Evolutionary conservation across 2,888 invertebrate species (phyloP).

Genomic region (Criorhina ranunculi): DNA sequence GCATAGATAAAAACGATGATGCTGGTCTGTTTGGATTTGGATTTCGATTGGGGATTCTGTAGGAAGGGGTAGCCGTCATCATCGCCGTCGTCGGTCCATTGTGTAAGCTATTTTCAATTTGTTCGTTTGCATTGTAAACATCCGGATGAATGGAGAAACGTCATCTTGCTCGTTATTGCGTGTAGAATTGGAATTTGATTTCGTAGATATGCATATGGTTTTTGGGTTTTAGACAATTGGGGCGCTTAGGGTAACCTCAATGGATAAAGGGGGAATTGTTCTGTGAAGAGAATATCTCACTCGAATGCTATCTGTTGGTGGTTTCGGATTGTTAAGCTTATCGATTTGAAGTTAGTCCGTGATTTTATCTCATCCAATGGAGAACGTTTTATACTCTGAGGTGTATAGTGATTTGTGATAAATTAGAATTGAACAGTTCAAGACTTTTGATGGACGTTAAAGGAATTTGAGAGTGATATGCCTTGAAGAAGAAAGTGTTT

Average conservation of each 20-base stretch:
- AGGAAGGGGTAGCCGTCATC: conserved; percentile 22
- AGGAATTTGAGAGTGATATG: too few relatives aligned
- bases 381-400: conserved; percentile 39
- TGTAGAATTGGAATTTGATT: conserved; percentile 50
- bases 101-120: conserved; percentile 65
- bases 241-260: conserved; percentile 35
- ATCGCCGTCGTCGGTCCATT: conserved; percentile 27
- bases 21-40: conserved; percentile 52
- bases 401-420: conserved; percentile 1
- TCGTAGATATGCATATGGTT: conserved; percentile 41
- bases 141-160: conserved; percentile 65
- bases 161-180: conserved; percentile 47
- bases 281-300: neutral
- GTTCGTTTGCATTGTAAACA: conserved; percentile 72
- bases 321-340: conserved; percentile 30
- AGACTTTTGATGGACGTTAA: too few relatives aligned
- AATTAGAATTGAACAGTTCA: too few relatives aligned
- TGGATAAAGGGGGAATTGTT: conserved; percentile 6
- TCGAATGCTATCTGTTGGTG: conserved; percentile 3
- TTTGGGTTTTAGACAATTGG: conserved; percentile 1
- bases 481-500: too few relatives aligned
- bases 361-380: conserved; percentile 44
- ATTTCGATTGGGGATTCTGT: conserved; percentile 14
- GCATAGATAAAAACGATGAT: conserved; percentile 46
- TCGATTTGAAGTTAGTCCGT: conserved; percentile 51